These are phyloP conservation scores for Hydrolagus affinis DNA, from an alignment of 2,113 vertebrate genomes.

Conservation along the genomic window DNA sequence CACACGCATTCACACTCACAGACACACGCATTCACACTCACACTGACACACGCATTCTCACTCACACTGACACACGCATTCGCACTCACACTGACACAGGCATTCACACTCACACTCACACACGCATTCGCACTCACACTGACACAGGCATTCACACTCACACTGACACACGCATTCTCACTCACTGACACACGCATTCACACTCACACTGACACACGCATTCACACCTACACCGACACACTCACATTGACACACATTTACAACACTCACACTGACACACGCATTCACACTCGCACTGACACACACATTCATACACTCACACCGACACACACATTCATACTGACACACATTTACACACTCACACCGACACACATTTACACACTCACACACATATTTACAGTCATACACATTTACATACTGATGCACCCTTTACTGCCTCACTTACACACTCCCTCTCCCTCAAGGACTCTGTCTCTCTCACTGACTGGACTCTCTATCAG, in stretches of 20 bases:
- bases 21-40: not conserved
- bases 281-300: not conserved
- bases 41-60: too few species aligned
- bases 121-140: not conserved
- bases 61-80: too few species aligned
- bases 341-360: not conserved
- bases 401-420: not conserved
- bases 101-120: not conserved
- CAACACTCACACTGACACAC: constrained; percentile 32
- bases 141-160: too few species aligned
- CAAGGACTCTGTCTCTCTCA: not conserved
- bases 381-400: not conserved
- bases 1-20: not conserved
- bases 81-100: too few species aligned
- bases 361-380: not conserved
- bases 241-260: constrained; percentile 31
- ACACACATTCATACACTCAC: not conserved
- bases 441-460: not conserved
- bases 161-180: not conserved
- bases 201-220: not conserved
- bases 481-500: not conserved
- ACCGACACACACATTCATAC: not conserved
- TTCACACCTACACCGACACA: constrained; percentile 41
- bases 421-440: too few species aligned
- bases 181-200: not conserved